These are phyloP conservation scores for Potamarius usumacintae DNA, from an alignment of 2,113 vertebrate species.

Conservation along the genomic window DNA sequence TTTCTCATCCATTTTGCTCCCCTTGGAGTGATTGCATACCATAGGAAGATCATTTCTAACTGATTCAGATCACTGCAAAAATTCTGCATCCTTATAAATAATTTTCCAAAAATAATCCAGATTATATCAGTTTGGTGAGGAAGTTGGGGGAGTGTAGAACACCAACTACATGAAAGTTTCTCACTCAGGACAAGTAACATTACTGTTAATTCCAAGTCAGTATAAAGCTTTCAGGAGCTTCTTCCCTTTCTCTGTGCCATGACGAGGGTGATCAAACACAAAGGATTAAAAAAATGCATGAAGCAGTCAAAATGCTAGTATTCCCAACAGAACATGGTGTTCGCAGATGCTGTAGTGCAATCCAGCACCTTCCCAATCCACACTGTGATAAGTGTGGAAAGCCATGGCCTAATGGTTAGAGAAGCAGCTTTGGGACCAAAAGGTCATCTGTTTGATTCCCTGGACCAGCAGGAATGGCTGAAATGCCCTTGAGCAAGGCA, in stretches of 20 bases:
- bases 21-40: neutral
- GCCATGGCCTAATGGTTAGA: too few relatives aligned
- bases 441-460: too few relatives aligned
- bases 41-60: neutral
- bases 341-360: neutral
- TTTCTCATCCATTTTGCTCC: neutral
- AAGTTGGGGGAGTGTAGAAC: neutral
- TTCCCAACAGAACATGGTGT: neutral
- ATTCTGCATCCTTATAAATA: neutral
- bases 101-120: neutral
- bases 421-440: too few relatives aligned
- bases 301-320: neutral
- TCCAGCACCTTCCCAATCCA: neutral
- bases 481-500: too few relatives aligned
- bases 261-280: neutral
- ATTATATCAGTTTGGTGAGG: neutral
- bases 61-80: neutral
- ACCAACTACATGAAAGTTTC: neutral
- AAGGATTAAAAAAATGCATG: slow-evolving; percentile 1
- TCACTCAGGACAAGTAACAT: neutral
- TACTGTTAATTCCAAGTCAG: neutral
- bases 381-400: neutral
- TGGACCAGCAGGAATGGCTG: too few relatives aligned
- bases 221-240: neutral
- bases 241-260: neutral